Evolutionary conservation across 2,888 invertebrate species (phyloP), one percentile per base, ranked within the genome.

Genomic region (Sarcophaga rosellei): DNA sequence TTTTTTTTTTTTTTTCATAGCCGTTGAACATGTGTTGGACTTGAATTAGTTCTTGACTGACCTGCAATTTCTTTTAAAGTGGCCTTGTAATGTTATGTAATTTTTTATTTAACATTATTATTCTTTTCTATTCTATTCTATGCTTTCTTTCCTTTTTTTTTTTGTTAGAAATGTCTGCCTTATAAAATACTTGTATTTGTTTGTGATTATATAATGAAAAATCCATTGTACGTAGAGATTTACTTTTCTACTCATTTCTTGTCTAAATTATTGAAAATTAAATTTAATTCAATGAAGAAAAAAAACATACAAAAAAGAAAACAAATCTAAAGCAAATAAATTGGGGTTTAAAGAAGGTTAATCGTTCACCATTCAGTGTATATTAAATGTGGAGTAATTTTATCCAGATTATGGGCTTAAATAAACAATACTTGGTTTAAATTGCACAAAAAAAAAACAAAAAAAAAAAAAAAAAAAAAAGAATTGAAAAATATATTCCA

Each of bases 71-170:
- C 59, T 70, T 84, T 70, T 75, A 75, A 77, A 81, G 59, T 86
- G 79, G 81, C 74, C 81, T 86, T 84, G 77, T 86, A 84, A 84
- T 86, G 74, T 84, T 81, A 81, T 84, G 81, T 81, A 84, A 86
- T 86, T 77, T 83, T 63, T 83, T 47, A 12, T 45, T 35, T 45
- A 35, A 59, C 35, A 35, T 35, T 35, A 35, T 35, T 35, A 35
- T 35, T 35, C 35, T 35, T 35, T 35, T 35, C 35, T 8, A 1
- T 35, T 35, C 35, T 35, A 8, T 35, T 35, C 35, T 10, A 35
- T 35, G 4, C 25, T 35, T 12, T 53, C 44, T 44, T 59, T 57
- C 2, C 20, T 59, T 25, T 44, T 20, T 35, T 61, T 44, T 66
- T n/a, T 15, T 35, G 20, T 35, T 66, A 15, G 44, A 44, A 66